phyloP scores from a whole-genome alignment of 2,113 vertebrate species.

The Daphoenositta chrysoptera region DNA sequence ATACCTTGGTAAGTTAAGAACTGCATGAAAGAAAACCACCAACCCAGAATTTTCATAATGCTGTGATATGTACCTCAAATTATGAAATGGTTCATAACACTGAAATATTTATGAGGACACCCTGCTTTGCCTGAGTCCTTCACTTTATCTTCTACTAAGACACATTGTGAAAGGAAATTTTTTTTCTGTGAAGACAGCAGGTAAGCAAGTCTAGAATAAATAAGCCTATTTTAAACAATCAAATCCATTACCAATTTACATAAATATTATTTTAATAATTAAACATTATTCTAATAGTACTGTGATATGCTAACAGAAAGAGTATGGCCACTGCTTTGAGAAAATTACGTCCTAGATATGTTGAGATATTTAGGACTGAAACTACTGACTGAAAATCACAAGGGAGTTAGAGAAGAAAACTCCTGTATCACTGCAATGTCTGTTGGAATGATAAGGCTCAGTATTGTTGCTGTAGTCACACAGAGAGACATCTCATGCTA shows the following conservation, averaged over 20 bases:
- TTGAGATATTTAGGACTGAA: background rate
- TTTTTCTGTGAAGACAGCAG: background rate
- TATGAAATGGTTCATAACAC: background rate
- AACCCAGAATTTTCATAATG: background rate
- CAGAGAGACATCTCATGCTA: background rate
- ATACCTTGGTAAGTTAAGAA: background rate
- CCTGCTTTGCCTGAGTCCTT: background rate
- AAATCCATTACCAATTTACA: background rate
- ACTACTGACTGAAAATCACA: background rate
- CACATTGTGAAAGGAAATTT: background rate
- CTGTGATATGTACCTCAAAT: background rate
- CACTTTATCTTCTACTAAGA: background rate
- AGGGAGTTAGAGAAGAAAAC: background rate
- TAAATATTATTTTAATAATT: background rate
- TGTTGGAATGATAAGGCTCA: background rate
- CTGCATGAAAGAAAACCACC: background rate
- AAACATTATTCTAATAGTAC: background rate
- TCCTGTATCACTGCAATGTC: background rate
- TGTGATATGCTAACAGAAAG: background rate
- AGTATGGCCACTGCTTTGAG: background rate
- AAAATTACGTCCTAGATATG: background rate
- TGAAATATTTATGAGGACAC: background rate
- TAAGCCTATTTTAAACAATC: background rate
- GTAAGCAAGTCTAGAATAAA: background rate
- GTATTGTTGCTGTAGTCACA: background rate